phyloP scores from a whole-genome alignment of 1,140 invertebrate genomes.

The Heterodera schachtii region DNA sequence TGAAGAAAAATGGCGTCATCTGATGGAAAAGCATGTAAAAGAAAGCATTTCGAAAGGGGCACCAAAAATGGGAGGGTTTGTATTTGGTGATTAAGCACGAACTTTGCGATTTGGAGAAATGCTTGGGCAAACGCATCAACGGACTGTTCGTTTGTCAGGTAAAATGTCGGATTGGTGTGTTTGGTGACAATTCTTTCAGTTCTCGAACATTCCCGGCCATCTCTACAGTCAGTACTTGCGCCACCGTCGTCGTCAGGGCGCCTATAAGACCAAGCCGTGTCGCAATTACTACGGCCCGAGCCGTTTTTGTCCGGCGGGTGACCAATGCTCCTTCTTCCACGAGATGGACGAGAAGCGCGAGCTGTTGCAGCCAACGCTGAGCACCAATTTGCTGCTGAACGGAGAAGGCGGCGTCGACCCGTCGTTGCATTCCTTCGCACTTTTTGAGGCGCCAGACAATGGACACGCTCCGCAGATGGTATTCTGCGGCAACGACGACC shows the following conservation, averaged over 20 bases:
- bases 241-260: conserved; percentile 16
- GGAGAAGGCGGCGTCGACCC: not conserved
- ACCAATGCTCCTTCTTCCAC: conserved; percentile 14
- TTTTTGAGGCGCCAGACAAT: not conserved
- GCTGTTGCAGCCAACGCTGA: not conserved
- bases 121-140: conserved; percentile 19
- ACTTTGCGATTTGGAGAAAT: conserved; percentile 12
- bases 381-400: not conserved
- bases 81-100: conserved; percentile 8
- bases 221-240: conserved; percentile 23
- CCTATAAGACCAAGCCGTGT: conserved; percentile 24
- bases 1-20: conserved; percentile 11
- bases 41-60: not conserved
- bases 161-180: no score
- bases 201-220: conserved; percentile 18
- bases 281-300: conserved; percentile 11
- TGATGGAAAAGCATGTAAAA: conserved; percentile 13
- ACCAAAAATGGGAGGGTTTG: not conserved
- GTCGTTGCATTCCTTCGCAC: not conserved
- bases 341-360: conserved; percentile 15
- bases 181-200: conserved; percentile 12
- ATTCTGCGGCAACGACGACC: not conserved
- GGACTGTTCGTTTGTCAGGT: conserved; percentile 22
- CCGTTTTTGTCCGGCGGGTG: not conserved
- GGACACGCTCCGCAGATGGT: not conserved